Percentiles rank a stretch among this genome's conserved stretches.
phyloP scores from a whole-genome alignment of 1,140 invertebrate species.

The Harpegnathos saltator region DNA sequence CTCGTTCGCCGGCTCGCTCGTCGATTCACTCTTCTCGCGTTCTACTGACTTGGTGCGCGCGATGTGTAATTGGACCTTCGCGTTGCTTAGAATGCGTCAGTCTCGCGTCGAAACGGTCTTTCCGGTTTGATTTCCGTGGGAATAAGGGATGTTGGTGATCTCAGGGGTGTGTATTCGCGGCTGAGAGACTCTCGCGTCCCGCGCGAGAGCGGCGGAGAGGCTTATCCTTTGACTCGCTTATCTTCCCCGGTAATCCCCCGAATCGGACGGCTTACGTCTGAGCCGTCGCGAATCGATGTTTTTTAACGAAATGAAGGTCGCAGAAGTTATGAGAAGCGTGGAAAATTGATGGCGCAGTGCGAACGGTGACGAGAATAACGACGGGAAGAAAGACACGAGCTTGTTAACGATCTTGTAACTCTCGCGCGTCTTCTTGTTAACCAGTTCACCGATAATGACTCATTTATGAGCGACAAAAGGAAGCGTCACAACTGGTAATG shows the following conservation, averaged over 20 bases:
- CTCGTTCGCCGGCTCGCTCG: conserved; percentile 26
- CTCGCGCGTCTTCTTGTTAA: too few species aligned
- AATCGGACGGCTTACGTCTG: neutral
- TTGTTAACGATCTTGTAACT: too few species aligned
- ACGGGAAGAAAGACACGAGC: too few species aligned
- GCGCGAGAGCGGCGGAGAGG: neutral
- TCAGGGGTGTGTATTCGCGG: neutral
- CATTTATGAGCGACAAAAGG: too few species aligned
- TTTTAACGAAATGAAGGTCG: too few species aligned
- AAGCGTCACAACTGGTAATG: too few species aligned
- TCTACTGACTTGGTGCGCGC: conserved; percentile 5
- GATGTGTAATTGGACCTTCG: neutral
- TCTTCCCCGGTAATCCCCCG: neutral
- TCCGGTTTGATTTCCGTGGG: neutral
- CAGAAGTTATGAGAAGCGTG: too few species aligned
- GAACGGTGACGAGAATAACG: too few species aligned
- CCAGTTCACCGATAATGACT: too few species aligned
- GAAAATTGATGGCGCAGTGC: too few species aligned
- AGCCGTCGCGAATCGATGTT: too few species aligned
- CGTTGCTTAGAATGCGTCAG: neutral
- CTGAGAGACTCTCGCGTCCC: too few species aligned
- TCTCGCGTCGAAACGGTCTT: neutral
- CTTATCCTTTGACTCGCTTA: neutral
- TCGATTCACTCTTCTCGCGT: conserved; percentile 23
- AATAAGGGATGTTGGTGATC: neutral